Evolutionary conservation across 53 echinoderm and acorn worm genomes (phyloP), one percentile per base, ranked within the genome.

Genomic region (Henricia sp.): DNA sequence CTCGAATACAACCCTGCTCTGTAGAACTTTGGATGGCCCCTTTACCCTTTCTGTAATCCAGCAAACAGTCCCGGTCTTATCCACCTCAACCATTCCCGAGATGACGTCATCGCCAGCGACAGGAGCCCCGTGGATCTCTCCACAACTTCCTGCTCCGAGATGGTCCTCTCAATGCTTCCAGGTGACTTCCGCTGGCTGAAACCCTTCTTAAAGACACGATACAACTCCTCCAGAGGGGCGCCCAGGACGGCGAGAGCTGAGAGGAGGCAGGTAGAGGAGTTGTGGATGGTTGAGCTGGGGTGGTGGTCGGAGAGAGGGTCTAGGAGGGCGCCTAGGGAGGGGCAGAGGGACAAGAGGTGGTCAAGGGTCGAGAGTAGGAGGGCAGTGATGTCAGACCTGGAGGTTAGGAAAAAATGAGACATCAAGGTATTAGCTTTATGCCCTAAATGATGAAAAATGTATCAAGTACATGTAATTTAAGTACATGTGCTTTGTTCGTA

Each of bases 141-240:
- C 56, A 76, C 76, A 0, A 54, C 86, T 53, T 86, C 86, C 67
- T 86, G 74, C 76, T 86, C 86, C 26, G 86, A 67, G 28, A 86
- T 76, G 54, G 76, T 71, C 35, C 72, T 66, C 84, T 84, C 83
- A 24, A 80, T 80, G 17, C 80, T 64, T 0, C 58, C 40, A 19
- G 63, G 10, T 6, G 80, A 24, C 44, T 30, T 27, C 63, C 80
- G 42, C 75, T 93, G 90, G 35, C 71, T 38, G 70, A 80, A 95
- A 0, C 99, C 95, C 84, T 90, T 92, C 82, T 92, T 90, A 68
- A 66, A 99, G 52, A 89, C 83, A 40, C 93, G 91, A 70, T 95
- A 99, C 41, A 99, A 89, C 70, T 92, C 92, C 16, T 68, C 34
- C 24, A 99, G 85, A 9, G 99, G 99, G 10, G 99, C 77, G 4